Base-by-base conservation (phyloP, 2,113 vertebrate genomes). In the Arvicanthis niloticus region DNA sequence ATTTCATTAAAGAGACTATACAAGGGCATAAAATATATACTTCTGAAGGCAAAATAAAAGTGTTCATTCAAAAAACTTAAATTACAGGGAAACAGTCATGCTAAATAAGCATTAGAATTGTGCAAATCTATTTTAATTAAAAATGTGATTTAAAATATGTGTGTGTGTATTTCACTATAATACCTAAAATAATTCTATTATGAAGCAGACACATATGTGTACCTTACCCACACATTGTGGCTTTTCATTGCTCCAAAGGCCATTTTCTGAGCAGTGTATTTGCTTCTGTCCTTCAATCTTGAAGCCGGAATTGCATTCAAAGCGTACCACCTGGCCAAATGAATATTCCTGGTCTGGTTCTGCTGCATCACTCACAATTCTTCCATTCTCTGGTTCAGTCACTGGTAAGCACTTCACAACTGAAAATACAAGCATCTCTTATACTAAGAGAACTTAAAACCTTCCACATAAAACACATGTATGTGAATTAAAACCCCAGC, bases 161-260 rank as follows among this genome's bases (percentile, higher is more conserved):
- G 45, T 45, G 45, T 45, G 45, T 45, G 24, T 58, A 62, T 86
- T 92, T 62, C 42, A 34, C 48, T 75, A 68, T 65, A 89, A 72
- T 81, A 15, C 3, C 16, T 82, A 42, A 88, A 48, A 40, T 26
- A 2, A 34, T 76, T 29, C 22, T 29, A 58, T 42, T 40, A 31
- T 15, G 8, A 88, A 68, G 42, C 29, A 12, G 34, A 86, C 3
- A 21, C 65, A 58, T 22, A 76, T 3, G 2, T 12, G 53, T 40
- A 88, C 92, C 97, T 98, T 98, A 99, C 99, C 99, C 97, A 97
- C 45, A 95, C 99, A 99, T 62, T 51, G 91, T 45, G 99, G 99
- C 17, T 98, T 97, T 8, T 97, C 53, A 0, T 51, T 37, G 97
- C 96, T 98, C 99, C 99, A 99, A 10, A 85, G 3, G 88, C 99